Percentiles rank a stretch among this genome's conserved stretches.
Conservation (phyloP, 2,888 invertebrate genomes). For the Tubulanus polymorphus region DNA sequence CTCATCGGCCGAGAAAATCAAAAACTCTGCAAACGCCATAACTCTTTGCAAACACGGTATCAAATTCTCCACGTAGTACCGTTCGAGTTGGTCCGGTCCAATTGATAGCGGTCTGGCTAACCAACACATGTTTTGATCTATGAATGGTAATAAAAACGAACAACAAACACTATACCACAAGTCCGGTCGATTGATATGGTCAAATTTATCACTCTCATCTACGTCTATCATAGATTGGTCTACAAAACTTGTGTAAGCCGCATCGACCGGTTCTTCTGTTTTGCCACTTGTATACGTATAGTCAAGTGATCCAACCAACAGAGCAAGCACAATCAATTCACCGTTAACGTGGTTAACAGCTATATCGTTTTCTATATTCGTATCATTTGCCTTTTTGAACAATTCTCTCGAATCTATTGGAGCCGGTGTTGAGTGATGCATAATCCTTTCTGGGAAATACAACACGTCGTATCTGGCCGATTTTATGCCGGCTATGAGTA, state of each 20-base stretch:
- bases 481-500: background rate
- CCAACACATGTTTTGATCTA: background rate
- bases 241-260: no score
- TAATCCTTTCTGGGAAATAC: background rate
- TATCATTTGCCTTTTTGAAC: background rate
- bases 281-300: background rate
- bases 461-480: background rate
- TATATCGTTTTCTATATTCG: background rate
- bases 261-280: no score
- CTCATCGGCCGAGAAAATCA: background rate
- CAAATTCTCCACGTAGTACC: background rate
- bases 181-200: background rate
- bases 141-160: background rate
- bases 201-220: background rate
- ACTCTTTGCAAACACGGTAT: no score
- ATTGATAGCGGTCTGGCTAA: background rate
- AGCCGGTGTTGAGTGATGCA: background rate
- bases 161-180: background rate
- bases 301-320: background rate
- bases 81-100: background rate
- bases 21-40: background rate
- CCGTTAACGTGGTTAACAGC: background rate
- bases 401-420: background rate
- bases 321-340: background rate
- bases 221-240: no score